Conservation (phyloP, 2,888 invertebrate genomes). For the Myopa testacea region DNA sequence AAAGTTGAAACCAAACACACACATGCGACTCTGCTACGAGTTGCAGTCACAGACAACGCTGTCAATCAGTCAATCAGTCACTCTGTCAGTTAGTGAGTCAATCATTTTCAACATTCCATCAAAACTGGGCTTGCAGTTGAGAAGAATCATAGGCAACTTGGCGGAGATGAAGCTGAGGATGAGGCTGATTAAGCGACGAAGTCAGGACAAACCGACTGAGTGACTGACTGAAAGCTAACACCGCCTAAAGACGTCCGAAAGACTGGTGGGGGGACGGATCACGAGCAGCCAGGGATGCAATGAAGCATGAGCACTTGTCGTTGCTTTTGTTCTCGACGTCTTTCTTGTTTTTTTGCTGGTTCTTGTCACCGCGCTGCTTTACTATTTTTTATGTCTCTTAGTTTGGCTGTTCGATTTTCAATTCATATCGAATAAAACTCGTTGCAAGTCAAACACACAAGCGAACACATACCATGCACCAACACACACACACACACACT, state of each 20-base stretch:
- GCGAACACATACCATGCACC: neutral
- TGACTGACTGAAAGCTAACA: neutral
- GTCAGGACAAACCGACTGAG: neutral
- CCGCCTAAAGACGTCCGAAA: neutral
- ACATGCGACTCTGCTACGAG: neutral
- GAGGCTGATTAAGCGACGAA: neutral
- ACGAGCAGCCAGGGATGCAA: neutral
- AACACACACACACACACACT: conserved; percentile 4
- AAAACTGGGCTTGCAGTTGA: too few relatives aligned
- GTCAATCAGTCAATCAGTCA: too few relatives aligned
- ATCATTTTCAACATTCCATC: too few relatives aligned
- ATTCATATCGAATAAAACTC: conserved; percentile 21
- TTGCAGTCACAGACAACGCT: too few relatives aligned
- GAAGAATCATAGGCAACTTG: too few relatives aligned
- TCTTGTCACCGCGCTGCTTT: neutral
- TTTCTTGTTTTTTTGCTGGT: neutral
- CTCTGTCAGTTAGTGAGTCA: too few relatives aligned
- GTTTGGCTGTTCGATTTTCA: conserved; percentile 9
- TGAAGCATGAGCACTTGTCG: conserved; percentile 16
- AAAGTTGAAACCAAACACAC: neutral
- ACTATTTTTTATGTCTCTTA: neutral
- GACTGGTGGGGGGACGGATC: neutral
- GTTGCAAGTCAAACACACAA: neutral
- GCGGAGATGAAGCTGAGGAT: neutral
- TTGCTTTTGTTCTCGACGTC: neutral